phyloP scores from a whole-genome alignment of 92 coral and sea anemone genomes.

The Siderastrea siderea region DNA sequence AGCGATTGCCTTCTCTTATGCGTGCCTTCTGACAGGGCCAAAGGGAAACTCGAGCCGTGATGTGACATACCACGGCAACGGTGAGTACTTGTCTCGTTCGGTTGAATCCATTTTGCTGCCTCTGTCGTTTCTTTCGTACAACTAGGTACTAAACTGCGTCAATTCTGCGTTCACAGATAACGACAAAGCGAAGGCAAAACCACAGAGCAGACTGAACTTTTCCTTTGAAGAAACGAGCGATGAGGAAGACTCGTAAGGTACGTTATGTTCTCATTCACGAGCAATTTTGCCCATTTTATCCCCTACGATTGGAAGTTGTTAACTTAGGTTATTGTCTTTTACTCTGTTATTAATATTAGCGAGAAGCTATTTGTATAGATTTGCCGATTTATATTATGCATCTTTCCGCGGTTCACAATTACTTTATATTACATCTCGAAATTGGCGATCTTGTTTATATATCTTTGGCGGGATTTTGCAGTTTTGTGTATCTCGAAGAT shows the following conservation, averaged over 20 bases:
- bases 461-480: background rate
- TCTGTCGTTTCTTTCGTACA: background rate
- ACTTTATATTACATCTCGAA: background rate
- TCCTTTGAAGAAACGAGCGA: constrained; percentile 51
- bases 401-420: background rate
- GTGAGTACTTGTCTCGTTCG: background rate
- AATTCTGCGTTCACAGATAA: background rate
- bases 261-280: background rate
- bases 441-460: background rate
- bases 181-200: background rate
- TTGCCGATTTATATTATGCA: too few species aligned
- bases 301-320: background rate
- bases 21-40: constrained; percentile 59
- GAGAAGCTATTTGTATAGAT: too few species aligned
- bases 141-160: background rate
- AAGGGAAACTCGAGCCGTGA: constrained; percentile 13
- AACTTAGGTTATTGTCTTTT: too few species aligned
- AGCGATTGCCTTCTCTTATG: constrained; percentile 54
- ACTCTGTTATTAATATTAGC: too few species aligned
- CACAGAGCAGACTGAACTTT: background rate
- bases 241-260: constrained; percentile 32
- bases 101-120: background rate
- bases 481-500: background rate
- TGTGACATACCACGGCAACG: background rate
- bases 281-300: background rate